A percentile compares a stretch with the other conserved stretches of the same genome.
phyloP scores from a whole-genome alignment of 1,140 invertebrate genomes.

The Whitmania pigra region DNA sequence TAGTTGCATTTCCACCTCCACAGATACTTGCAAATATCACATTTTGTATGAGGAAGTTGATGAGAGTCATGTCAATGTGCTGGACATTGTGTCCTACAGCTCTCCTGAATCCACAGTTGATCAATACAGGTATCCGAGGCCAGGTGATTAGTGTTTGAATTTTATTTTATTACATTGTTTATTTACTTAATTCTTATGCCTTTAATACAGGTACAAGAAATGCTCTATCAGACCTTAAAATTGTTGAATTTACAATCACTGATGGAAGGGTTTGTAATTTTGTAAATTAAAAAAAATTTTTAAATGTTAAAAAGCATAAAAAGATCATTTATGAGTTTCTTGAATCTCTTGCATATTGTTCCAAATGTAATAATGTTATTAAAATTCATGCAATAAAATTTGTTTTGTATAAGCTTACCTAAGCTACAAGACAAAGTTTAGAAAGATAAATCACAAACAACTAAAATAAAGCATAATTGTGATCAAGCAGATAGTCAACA shows the following conservation, averaged over 20 bases:
- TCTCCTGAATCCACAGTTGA: slow-evolving; percentile 64
- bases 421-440: too few species aligned
- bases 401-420: too few species aligned
- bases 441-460: too few species aligned
- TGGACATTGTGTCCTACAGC: slow-evolving; percentile 69
- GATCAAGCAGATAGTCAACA: background rate
- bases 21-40: slow-evolving; percentile 48
- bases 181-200: background rate
- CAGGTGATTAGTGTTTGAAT: slow-evolving; percentile 46
- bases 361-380: background rate
- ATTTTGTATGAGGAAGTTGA: slow-evolving; percentile 93
- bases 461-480: too few species aligned
- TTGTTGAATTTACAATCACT: slow-evolving; percentile 65
- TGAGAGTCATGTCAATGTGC: slow-evolving; percentile 79
- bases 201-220: slow-evolving; percentile 53
- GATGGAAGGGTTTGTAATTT: slow-evolving; percentile 52
- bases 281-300: slow-evolving; percentile 26
- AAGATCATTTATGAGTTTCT: too few species aligned
- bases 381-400: background rate
- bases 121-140: slow-evolving; percentile 80
- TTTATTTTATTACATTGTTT: slow-evolving; percentile 16
- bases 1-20: too few species aligned
- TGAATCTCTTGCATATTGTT: slow-evolving; percentile 54
- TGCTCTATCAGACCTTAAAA: slow-evolving; percentile 71
- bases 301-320: too few species aligned